phyloP scores from a whole-genome alignment of 2,797 vertebrate species.

The Mus spretus region DNA sequence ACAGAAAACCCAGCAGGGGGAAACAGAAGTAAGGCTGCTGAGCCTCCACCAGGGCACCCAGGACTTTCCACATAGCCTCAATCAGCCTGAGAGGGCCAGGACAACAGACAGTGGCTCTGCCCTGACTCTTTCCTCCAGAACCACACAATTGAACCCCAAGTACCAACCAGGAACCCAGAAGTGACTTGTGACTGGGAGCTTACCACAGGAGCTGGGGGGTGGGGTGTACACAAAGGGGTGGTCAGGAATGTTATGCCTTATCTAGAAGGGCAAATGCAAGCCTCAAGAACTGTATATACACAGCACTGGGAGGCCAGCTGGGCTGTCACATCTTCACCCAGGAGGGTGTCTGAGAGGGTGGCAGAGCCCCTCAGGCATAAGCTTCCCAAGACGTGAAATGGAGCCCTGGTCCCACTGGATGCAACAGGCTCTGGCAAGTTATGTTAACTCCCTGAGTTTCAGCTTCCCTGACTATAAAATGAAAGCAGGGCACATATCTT shows the following conservation, averaged over 20 bases:
- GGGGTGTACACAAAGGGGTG: neutral
- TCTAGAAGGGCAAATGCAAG: neutral
- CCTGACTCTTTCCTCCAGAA: neutral
- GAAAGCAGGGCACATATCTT: neutral
- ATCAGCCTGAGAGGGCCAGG: neutral
- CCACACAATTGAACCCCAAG: conserved; percentile 17
- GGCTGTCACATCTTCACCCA: neutral
- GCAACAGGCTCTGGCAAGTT: neutral
- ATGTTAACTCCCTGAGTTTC: neutral
- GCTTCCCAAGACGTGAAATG: neutral
- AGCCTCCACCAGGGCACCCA: neutral
- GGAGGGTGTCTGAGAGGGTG: neutral
- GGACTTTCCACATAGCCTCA: neutral
- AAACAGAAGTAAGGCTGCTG: neutral
- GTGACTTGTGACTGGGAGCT: neutral
- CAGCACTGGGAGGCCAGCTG: neutral
- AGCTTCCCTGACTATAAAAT: neutral
- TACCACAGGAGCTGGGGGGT: neutral
- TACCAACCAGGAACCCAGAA: neutral
- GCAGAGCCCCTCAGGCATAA: neutral
- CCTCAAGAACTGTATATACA: neutral
- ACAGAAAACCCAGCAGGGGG: neutral
- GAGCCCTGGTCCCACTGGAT: neutral
- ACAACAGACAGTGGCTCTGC: neutral
- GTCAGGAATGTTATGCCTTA: neutral